Conservation (phyloP, 2,888 invertebrate genomes). For the Polymixis flavicincta region DNA sequence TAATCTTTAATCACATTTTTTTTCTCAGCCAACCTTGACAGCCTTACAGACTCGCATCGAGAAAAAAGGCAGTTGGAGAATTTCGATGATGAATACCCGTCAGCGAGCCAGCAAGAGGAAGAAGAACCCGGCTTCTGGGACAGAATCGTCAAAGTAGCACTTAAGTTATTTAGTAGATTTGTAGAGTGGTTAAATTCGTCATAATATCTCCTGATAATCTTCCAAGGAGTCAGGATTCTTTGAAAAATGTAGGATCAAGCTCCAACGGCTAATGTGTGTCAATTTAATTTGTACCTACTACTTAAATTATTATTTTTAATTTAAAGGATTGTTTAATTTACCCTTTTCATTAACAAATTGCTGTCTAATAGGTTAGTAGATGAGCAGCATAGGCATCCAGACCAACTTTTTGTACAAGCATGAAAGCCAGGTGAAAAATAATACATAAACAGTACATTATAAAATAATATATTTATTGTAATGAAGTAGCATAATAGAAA, state of each 20-base stretch:
- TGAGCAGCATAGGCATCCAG: background rate
- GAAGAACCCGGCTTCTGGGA: slow-evolving; percentile 87
- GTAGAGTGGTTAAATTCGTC: slow-evolving; percentile 87
- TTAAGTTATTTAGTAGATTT: slow-evolving; percentile 85
- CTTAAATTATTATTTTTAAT: slow-evolving; percentile 30
- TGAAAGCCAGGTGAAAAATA: slow-evolving; percentile 1
- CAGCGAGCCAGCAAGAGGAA: slow-evolving; percentile 75
- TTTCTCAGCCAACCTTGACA: slow-evolving; percentile 65
- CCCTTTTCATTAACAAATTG: background rate
- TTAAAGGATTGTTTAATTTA: slow-evolving; percentile 23
- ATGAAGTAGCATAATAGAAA: slow-evolving; percentile 81
- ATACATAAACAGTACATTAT: slow-evolving; percentile 66
- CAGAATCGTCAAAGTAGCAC: slow-evolving; percentile 84
- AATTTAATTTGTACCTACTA: slow-evolving; percentile 18
- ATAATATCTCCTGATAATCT: slow-evolving; percentile 15
- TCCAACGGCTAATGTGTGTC: background rate
- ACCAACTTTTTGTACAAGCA: background rate
- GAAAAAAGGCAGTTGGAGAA: slow-evolving; percentile 82
- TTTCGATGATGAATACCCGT: slow-evolving; percentile 81
- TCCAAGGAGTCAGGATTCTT: background rate
- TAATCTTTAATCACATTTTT: too few species aligned
- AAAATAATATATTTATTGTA: slow-evolving; percentile 85
- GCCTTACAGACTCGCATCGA: slow-evolving; percentile 56
- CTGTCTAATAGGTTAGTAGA: background rate
- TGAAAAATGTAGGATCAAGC: background rate